Evolutionary conservation across 2,888 invertebrate species (phyloP), one percentile per base, ranked within the genome.

Genomic region (Branchellion lobata): DNA sequence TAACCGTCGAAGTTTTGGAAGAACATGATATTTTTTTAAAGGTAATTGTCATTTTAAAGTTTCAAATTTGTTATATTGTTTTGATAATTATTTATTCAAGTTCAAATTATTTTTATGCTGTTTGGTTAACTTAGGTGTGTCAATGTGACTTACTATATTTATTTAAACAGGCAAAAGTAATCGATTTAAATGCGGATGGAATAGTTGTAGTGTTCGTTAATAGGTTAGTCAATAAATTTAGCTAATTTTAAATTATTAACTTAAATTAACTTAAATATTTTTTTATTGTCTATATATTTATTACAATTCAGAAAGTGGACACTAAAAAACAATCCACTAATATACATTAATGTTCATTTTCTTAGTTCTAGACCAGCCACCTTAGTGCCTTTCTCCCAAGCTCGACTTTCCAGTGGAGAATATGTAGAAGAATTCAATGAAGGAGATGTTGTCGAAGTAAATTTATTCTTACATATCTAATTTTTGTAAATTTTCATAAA

Each of bases 341-440:
- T n/a, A n/a, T n/a, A n/a, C n/a, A n/a, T n/a, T n/a, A n/a, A n/a
- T n/a, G n/a, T n/a, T n/a, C n/a, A n/a, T n/a, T n/a, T n/a, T n/a
- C n/a, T n/a, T 71, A 96, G 95, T 89, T 94, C 94, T 92, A 94
- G 95, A 89, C 95, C 95, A 83, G 94, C 95, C 89, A 92, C 94
- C 83, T 93, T 93, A 89, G 94, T 95, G 87, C 92, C 93, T 82
- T 95, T 94, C 89, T 91, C 92, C 86, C 92, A 94, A 91, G 95
- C 95, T 85, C 93, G 95, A 87, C 91, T 95, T 88, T 94, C 94
- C 24, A 94, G 94, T 33, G 92, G 89, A 74, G 85, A 92, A 84
- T 94, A 94, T 24, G 94, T 94, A 33, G 92, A 89, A 33, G 92
- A 89, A 84, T 95, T 92, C 88, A 91, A 92, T 85, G 94, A 94